These are phyloP conservation scores for Psettodes erumei DNA, from an alignment of 2,113 vertebrate genomes.

Conservation along the genomic window DNA sequence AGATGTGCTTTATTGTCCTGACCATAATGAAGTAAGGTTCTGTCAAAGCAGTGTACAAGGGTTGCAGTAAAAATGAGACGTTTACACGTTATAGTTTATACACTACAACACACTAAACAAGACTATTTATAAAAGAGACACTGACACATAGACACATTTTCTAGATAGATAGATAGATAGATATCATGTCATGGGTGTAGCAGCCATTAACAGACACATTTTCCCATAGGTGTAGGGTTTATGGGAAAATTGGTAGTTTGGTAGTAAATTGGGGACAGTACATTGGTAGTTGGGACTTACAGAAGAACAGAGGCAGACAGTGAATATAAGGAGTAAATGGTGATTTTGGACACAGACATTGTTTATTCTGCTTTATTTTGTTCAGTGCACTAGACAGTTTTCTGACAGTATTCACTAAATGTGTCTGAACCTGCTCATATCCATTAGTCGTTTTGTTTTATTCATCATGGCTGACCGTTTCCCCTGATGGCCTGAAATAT, in stretches of 20 bases:
- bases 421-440: constrained; percentile 37
- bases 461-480: constrained; percentile 64
- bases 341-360: background rate
- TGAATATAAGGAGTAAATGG: background rate
- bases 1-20: background rate
- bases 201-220: too few species aligned
- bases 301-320: background rate
- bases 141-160: too few species aligned
- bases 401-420: constrained; percentile 37
- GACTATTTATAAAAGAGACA: too few species aligned
- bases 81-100: background rate
- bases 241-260: too few species aligned
- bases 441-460: constrained; percentile 71
- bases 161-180: background rate
- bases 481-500: constrained; percentile 76
- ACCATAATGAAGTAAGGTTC: background rate
- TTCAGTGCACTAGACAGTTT: constrained; percentile 16
- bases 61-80: too few species aligned
- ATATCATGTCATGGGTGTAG: too few species aligned
- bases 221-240: too few species aligned
- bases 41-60: background rate
- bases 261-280: too few species aligned
- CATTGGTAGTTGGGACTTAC: too few species aligned
- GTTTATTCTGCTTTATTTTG: constrained; percentile 4
- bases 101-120: background rate